Percentiles rank a stretch among this genome's conserved stretches.
phyloP scores from a whole-genome alignment of 2,888 invertebrate genomes.

The Melangyna quadrimaculata region DNA sequence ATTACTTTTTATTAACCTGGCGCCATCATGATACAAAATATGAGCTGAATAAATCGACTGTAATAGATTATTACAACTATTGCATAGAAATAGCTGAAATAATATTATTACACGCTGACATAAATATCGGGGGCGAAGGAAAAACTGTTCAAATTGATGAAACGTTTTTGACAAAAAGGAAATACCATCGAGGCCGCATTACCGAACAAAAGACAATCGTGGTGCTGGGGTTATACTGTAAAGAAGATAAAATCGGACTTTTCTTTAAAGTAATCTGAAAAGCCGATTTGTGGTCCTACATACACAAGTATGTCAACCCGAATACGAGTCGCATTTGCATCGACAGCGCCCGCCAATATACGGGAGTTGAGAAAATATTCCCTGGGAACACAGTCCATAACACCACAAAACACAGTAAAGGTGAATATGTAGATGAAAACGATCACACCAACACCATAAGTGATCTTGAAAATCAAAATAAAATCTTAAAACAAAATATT shows the following conservation, averaged over 20 bases:
- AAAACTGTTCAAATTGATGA: constrained; percentile 75
- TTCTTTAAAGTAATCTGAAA: no score
- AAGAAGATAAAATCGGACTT: no score
- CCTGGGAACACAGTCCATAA: no score
- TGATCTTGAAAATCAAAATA: neutral
- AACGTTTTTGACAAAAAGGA: constrained; percentile 11
- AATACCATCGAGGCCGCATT: neutral
- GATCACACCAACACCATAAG: neutral
- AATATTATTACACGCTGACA: neutral
- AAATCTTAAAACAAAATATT: no score
- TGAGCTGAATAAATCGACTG: neutral
- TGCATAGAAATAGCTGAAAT: constrained; percentile 25
- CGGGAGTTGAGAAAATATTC: no score
- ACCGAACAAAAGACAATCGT: neutral
- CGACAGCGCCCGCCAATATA: no score
- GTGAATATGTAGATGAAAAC: neutral
- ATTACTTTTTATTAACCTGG: neutral
- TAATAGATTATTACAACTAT: constrained; percentile 17
- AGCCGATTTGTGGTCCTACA: no score
- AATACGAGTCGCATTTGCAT: no score
- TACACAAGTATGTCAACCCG: no score
- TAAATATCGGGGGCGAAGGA: constrained; percentile 1
- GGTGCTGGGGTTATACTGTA: neutral
- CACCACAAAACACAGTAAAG: no score
- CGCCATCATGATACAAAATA: neutral